These are phyloP conservation scores for Cacatua alba DNA, from an alignment of 2,113 vertebrate species.

Conservation along the genomic window DNA sequence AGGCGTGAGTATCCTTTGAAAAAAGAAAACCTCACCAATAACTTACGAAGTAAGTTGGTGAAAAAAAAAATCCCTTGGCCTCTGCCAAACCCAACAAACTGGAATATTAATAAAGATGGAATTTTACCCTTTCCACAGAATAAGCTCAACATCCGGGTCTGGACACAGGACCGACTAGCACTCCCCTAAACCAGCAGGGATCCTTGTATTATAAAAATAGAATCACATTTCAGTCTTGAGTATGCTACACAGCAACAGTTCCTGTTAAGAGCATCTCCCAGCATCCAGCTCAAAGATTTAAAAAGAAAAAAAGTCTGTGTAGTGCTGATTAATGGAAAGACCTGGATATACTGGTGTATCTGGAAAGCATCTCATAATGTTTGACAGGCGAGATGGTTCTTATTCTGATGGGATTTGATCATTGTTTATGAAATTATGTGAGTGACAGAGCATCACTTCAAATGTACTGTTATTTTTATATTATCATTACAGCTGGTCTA, in stretches of 20 bases:
- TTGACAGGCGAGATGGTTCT: slow-evolving; percentile 52
- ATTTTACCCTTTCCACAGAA: slow-evolving; percentile 3
- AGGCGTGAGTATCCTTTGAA: background rate
- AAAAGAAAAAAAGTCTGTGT: background rate
- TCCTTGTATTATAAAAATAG: slow-evolving; percentile 6
- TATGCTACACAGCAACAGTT: slow-evolving; percentile 11
- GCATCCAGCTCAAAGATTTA: background rate
- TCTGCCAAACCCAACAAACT: background rate
- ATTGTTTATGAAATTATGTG: slow-evolving; percentile 43
- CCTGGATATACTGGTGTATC: background rate
- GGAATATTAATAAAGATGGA: background rate
- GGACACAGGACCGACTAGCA: background rate
- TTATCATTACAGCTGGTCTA: slow-evolving; percentile 27
- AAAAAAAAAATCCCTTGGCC: background rate
- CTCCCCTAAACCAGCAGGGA: background rate
- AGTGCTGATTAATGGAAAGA: slow-evolving; percentile 39
- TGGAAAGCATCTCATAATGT: slow-evolving; percentile 47
- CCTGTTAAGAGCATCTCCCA: background rate
- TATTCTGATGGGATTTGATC: slow-evolving; percentile 56
- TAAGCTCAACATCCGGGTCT: background rate
- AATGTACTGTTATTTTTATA: slow-evolving; percentile 35
- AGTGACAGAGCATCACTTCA: slow-evolving; percentile 30
- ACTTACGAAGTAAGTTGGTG: background rate
- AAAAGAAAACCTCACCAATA: slow-evolving; percentile 18
- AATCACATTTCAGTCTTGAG: slow-evolving; percentile 11